Evolutionary conservation across 2,113 vertebrate genomes (phyloP).

Genomic region (Nibea coibor): DNA sequence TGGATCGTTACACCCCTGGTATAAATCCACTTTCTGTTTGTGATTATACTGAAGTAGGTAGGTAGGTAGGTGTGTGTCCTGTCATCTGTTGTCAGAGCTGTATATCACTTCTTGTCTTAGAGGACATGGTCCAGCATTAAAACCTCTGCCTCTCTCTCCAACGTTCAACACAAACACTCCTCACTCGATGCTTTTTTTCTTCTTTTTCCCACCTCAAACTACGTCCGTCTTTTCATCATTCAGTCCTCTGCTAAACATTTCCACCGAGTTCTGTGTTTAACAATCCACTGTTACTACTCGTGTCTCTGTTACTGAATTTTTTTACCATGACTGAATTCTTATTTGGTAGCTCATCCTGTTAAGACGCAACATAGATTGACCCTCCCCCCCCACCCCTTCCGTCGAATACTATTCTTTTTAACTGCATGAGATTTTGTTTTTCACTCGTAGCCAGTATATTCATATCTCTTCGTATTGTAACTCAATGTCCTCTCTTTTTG

Average conservation of each 20-base stretch:
- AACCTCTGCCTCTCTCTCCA: constrained; percentile 2
- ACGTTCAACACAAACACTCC: constrained; percentile 31
- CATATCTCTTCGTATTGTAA: constrained; percentile 79
- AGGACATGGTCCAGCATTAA: constrained; percentile 72
- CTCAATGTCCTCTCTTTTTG: constrained; percentile 89
- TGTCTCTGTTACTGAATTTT: constrained; percentile 51
- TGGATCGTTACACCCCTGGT: too few relatives aligned
- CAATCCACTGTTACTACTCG: constrained; percentile 64
- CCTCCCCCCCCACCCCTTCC: background rate
- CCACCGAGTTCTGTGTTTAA: constrained; percentile 70
- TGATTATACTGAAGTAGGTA: background rate
- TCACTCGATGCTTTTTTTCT: constrained; percentile 37
- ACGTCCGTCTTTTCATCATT: constrained; percentile 64
- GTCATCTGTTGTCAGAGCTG: background rate
- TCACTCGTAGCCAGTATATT: constrained; percentile 62
- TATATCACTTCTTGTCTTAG: background rate
- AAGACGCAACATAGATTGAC: constrained; percentile 22
- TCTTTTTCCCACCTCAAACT: constrained; percentile 32
- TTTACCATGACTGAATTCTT: constrained; percentile 45
- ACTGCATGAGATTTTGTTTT: constrained; percentile 75
- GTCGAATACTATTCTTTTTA: constrained; percentile 60
- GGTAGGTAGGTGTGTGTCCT: background rate
- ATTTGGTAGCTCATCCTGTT: constrained; percentile 39
- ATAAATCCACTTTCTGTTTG: background rate
- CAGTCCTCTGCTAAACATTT: constrained; percentile 64